Evolutionary conservation across 2,888 invertebrate genomes (phyloP).

Genomic region (Chalcis sispes): DNA sequence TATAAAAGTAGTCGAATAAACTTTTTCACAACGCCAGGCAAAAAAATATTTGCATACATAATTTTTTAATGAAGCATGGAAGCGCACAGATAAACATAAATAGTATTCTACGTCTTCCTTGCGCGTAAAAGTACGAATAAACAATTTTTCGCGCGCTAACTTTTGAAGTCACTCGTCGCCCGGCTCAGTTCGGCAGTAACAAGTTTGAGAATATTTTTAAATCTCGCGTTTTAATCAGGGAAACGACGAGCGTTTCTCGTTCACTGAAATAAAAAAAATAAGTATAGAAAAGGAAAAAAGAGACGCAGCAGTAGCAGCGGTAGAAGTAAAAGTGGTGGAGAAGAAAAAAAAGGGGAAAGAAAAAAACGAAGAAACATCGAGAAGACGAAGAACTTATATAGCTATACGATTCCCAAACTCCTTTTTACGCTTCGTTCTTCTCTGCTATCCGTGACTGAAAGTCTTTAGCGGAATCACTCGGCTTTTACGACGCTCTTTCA

Average conservation of each 20-base stretch:
- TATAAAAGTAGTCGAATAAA: too few species aligned
- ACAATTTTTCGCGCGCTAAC: background rate
- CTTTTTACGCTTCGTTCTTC: background rate
- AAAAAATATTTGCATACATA: too few species aligned
- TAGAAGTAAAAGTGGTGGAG: too few species aligned
- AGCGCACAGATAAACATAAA: background rate
- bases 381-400: too few species aligned
- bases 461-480: conserved; percentile 1
- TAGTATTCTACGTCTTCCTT: background rate
- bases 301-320: background rate
- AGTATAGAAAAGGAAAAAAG: background rate
- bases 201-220: background rate
- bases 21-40: too few species aligned
- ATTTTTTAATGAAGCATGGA: too few species aligned
- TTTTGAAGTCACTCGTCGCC: too few species aligned
- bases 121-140: background rate
- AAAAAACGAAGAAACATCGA: too few species aligned
- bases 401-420: too few species aligned
- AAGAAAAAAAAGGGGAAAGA: too few species aligned
- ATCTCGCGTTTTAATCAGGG: background rate
- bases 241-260: too few species aligned
- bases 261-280: too few species aligned
- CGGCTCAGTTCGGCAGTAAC: background rate
- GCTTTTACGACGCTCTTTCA: conserved; percentile 6
- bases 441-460: background rate